Percentiles rank a stretch among this genome's conserved stretches.
phyloP scores from a whole-genome alignment of 37 sponge, comb jelly and placozoan species.

The Dysidea cf. avara region DNA sequence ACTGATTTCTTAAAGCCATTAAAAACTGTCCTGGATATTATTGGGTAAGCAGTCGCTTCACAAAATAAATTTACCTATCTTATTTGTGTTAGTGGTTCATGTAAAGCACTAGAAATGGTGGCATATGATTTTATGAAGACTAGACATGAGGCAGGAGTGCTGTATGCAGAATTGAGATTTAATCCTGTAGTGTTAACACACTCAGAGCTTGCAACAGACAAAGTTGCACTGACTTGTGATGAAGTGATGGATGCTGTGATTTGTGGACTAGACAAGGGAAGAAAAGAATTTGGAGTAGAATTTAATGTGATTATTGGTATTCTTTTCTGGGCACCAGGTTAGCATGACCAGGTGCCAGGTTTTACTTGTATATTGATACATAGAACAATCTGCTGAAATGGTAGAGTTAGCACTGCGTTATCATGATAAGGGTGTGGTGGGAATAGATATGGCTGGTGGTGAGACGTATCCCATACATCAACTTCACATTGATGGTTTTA shows the following conservation, averaged over 20 bases:
- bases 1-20: slow-evolving; percentile 76
- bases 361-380: too few relatives aligned
- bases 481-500: slow-evolving; percentile 30
- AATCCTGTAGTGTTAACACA: slow-evolving; percentile 39
- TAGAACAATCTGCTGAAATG: slow-evolving; percentile 57
- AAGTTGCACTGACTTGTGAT: too few relatives aligned
- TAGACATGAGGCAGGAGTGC: slow-evolving; percentile 36
- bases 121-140: slow-evolving; percentile 86
- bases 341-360: too few relatives aligned
- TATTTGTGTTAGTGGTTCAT: slow-evolving; percentile 37
- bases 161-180: slow-evolving; percentile 72
- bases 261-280: slow-evolving; percentile 56
- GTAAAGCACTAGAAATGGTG: slow-evolving; percentile 60
- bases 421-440: slow-evolving; percentile 69
- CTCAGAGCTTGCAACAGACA: background rate
- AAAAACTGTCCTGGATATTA: slow-evolving; percentile 29
- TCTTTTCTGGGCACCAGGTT: too few relatives aligned
- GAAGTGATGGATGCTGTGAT: slow-evolving; percentile 51
- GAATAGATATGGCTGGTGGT: slow-evolving; percentile 87
- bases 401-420: slow-evolving; percentile 60
- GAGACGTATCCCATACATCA: slow-evolving; percentile 58
- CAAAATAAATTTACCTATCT: too few relatives aligned
- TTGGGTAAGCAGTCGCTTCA: slow-evolving; percentile 60
- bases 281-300: slow-evolving; percentile 58
- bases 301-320: slow-evolving; percentile 62